phyloP scores from a whole-genome alignment of 2,888 invertebrate genomes.

The Lasioglossum leucozonium region DNA sequence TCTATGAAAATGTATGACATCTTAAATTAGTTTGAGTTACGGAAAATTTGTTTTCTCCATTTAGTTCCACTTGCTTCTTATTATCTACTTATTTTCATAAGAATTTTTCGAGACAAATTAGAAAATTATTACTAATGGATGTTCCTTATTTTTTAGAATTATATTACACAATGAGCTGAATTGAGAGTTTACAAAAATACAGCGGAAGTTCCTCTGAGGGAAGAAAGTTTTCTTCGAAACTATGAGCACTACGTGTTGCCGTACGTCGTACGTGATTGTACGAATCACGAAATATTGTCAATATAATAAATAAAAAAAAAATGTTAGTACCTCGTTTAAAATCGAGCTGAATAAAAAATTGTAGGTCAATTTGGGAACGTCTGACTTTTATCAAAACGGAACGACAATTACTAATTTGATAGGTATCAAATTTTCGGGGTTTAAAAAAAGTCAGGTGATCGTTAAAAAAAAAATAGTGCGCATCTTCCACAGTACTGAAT shows the following conservation, averaged over 20 bases:
- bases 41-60: not conserved
- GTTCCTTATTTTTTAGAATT: not conserved
- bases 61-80: not conserved
- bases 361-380: not conserved
- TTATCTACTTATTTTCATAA: not conserved
- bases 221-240: conserved; percentile 4
- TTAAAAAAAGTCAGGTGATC: not conserved
- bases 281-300: not conserved
- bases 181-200: not conserved
- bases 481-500: conserved; percentile 45
- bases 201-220: not conserved
- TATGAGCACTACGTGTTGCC: not conserved
- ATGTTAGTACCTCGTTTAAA: not conserved
- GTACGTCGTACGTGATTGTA: not conserved
- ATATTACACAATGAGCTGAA: not conserved
- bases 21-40: not conserved
- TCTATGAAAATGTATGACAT: not conserved
- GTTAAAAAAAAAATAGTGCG: conserved; percentile 21
- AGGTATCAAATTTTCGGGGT: not conserved
- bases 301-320: not conserved
- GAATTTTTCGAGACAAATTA: not conserved
- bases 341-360: not conserved
- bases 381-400: not conserved
- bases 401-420: not conserved
- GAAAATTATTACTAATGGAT: not conserved